Evolutionary conservation across 2,797 vertebrate genomes (phyloP).

Genomic region (Pogonophryne albipinna): DNA sequence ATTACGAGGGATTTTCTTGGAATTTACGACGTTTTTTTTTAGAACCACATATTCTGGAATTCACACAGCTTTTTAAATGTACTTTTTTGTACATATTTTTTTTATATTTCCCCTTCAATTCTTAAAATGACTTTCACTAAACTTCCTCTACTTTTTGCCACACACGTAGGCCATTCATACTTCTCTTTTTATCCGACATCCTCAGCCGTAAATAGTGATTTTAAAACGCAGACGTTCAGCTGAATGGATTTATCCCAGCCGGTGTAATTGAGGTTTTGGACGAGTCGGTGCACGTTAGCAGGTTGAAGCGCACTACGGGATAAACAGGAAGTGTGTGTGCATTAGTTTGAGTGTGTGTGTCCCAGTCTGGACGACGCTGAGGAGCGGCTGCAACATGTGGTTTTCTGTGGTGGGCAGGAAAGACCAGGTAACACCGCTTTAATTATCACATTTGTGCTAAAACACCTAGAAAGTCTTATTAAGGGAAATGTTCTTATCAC

Average conservation of each 20-base stretch:
- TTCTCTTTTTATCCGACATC: neutral
- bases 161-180: neutral
- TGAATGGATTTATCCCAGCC: constrained; percentile 49
- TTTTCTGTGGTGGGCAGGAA: constrained; percentile 95
- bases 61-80: neutral
- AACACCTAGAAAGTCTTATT: neutral
- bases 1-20: constrained; percentile 55
- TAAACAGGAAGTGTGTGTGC: constrained; percentile 40
- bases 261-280: constrained; percentile 46
- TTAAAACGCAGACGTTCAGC: constrained; percentile 17
- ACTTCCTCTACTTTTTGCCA: neutral
- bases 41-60: constrained; percentile 11
- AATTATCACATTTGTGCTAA: neutral
- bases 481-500: neutral
- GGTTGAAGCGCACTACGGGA: constrained; percentile 33
- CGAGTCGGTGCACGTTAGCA: constrained; percentile 64
- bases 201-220: constrained; percentile 41
- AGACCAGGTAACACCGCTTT: constrained; percentile 76
- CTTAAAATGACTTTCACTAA: constrained; percentile 4
- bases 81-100: neutral
- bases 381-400: constrained; percentile 86
- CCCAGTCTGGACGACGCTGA: constrained; percentile 23
- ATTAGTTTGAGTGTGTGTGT: neutral
- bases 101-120: neutral
- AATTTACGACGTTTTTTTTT: constrained; percentile 35